Base-by-base conservation (phyloP, 2,888 invertebrate genomes). In the Agrochola lota region DNA sequence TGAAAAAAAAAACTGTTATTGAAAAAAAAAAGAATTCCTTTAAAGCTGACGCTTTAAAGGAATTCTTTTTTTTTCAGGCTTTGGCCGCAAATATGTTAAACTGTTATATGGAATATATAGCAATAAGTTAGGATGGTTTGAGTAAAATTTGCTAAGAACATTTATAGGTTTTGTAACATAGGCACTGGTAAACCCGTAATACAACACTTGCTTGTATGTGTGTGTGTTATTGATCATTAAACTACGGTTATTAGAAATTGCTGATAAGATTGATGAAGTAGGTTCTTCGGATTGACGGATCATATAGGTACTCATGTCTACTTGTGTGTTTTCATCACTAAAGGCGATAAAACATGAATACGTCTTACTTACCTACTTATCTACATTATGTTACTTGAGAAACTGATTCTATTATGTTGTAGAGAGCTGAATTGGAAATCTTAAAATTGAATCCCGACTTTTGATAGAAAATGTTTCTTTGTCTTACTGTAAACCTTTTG, bases 241-340 rank as follows among this genome's bases (percentile, higher is more conserved):
- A 12, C n/a, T 67, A 35, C 46, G 64, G 30, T 17, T n/a, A 46
- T 46, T 35, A 30, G 17, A 49, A 66, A 49, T n/a, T 46, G 8
- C 20, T 49, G 66, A 49, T 71, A 71, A 66, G 35, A 71, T 67
- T 49, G 2, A 71, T 35, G 23, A 62, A 62, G 71, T 49, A 70
- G 26, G 70, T 70, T 60, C 26, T 70, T 43, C 11, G 9, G 35
- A n/a, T 52, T 35, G 6, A 17, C 35, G 68, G 17, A 68, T 15
- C 15, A 23, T 52, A 67, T 66, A n/a, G n/a, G n/a, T n/a, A 66
- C 66, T 30, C 8, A 30, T 49, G 9, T 49, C 30, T 12, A 17
- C 30, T 23, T 9, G 5, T 8, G 23, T 23, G 15, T 35, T 68
- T 52, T 8, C 23, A 30, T 35, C 49, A 49, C 30, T 68, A 52